Base-by-base conservation (phyloP, 1,140 invertebrate genomes). In the Lysiphlebus fabarum region DNA sequence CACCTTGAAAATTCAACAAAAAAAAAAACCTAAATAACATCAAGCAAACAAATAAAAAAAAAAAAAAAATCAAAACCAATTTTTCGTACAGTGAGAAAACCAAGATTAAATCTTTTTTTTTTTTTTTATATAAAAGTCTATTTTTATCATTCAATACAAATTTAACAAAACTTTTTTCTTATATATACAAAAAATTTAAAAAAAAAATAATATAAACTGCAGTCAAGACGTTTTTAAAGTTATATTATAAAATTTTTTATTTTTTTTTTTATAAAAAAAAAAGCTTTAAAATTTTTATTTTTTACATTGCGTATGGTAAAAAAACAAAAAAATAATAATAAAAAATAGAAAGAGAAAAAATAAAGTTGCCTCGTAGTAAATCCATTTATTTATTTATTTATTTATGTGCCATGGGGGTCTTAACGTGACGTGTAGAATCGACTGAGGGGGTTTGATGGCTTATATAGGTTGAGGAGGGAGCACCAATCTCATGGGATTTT, bases 351-450 rank as follows among this genome's bases (percentile, higher is more conserved):
- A 58, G 48, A 53, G 45, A 56, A 61, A 51, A 26, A 38, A 42
- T 48, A 47, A 53, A 53, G 53, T 41, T 62, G 65, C 53, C 14
- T 63, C 66, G 70, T 63, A 65, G 70, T 70, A 74, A 74, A 74
- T 74, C 68, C 72, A 74, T 75, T 75, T 75, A 74, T 75, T 75
- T 75, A 75, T 75, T 75, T 74, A 75, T 75, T 75, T 74, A 75
- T 75, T 75, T 75, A 75, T 74, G 72, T 73, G 64, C 65, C 53
- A 65, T 65, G 65, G 68, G 67, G 67, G 68, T 66, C 66, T 65
- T 50, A 54, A 56, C 55, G 51, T 55, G 61, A n/a, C 33, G 42
- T 42, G 36, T 49, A 61, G 57, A 66, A 65, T 69, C 69, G 66
- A 64, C 36, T 11, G 53, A 41, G n/a, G 47, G 49, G 40, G 54